These are phyloP conservation scores for Scartelaos histophorus DNA, from an alignment of 2,113 vertebrate species.

Conservation along the genomic window DNA sequence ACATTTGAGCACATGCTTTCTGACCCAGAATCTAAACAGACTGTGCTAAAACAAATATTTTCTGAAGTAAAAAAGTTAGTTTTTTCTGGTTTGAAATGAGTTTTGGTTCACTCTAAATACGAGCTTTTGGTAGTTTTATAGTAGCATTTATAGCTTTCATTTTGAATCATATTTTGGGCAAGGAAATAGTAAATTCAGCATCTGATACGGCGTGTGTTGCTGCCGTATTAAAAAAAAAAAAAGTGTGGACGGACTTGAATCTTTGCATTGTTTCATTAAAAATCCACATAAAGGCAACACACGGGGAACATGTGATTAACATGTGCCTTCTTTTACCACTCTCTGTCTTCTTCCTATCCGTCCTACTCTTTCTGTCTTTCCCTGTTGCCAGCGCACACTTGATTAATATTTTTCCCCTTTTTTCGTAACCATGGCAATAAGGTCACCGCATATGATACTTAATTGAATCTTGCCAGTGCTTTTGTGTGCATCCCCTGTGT, in stretches of 20 bases:
- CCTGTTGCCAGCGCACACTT: slow-evolving; percentile 81
- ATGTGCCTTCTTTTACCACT: slow-evolving; percentile 31
- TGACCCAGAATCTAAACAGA: slow-evolving; percentile 48
- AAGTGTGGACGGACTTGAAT: slow-evolving; percentile 22
- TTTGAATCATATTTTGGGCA: slow-evolving; percentile 25
- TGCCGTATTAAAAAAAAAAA: slow-evolving; percentile 30
- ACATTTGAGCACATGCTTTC: slow-evolving; percentile 54
- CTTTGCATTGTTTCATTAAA: slow-evolving; percentile 51
- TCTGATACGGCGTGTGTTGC: slow-evolving; percentile 28
- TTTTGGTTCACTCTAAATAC: slow-evolving; percentile 55
- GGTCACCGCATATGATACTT: slow-evolving; percentile 99
- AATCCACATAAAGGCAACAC: slow-evolving; percentile 36
- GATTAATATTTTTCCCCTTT: slow-evolving; percentile 97
- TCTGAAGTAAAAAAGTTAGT: slow-evolving; percentile 57
- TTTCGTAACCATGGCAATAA: slow-evolving; percentile 99
- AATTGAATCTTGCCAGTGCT: slow-evolving; percentile 99
- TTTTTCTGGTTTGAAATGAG: slow-evolving; percentile 61
- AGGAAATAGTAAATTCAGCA: slow-evolving; percentile 23
- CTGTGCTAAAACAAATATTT: slow-evolving; percentile 60
- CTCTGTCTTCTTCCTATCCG: slow-evolving; percentile 45
- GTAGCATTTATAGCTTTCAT: slow-evolving; percentile 14
- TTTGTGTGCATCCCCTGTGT: slow-evolving; percentile 81
- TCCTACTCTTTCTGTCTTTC: slow-evolving; percentile 56
- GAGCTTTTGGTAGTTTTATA: slow-evolving; percentile 29
- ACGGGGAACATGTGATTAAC: slow-evolving; percentile 41